Evolutionary conservation across 23 tunicate species (phyloP), one percentile per base, ranked within the genome.

Genomic region (Trididemnum nubilum): DNA sequence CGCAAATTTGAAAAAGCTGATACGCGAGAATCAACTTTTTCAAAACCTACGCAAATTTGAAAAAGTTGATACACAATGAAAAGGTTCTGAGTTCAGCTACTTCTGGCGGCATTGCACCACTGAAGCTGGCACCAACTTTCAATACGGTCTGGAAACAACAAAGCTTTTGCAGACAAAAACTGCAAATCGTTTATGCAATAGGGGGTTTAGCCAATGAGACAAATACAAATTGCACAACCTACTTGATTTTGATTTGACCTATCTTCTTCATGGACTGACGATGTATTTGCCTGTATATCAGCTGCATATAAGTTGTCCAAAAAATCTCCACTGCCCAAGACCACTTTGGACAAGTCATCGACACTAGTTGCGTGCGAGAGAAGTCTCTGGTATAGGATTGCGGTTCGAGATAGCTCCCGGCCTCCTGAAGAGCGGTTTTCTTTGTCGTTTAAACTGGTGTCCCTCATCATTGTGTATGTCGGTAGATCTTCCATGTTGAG

Each of bases 401-500:
- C 88, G 19, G 72, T 80, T 7, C 89, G 72, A 24, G 80, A 72
- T 37, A 82, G 44, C 27, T 69, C 88, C 12, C 85, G 72, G 0
- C 80, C 82, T 0, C 57, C 28, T 0, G 59, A 34, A 9, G n/a
- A 21, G 28, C 67, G 15, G 12, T 24, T 32, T 21, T 36, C 38
- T 22, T 40, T 32, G 37, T 31, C 33, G 52, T 51, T 32, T 0
- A 40, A 27, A 23, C 31, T 29, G 9, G 33, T 33, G 30, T 90
- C 85, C 24, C 73, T 82, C 31, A 60, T 36, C 81, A 71, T 78
- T 39, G 57, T 38, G 71, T 90, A 90, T 18, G 96, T 90, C 9
- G 96, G 96, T 5, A 90, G 50, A 35, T 90, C 90, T 52, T 91
- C 97, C 87, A 91, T 70, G 87, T 91, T 91, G 21, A 91, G 82